phyloP scores from a whole-genome alignment of 2,888 invertebrate species.

The Aleiodes testaceus region DNA sequence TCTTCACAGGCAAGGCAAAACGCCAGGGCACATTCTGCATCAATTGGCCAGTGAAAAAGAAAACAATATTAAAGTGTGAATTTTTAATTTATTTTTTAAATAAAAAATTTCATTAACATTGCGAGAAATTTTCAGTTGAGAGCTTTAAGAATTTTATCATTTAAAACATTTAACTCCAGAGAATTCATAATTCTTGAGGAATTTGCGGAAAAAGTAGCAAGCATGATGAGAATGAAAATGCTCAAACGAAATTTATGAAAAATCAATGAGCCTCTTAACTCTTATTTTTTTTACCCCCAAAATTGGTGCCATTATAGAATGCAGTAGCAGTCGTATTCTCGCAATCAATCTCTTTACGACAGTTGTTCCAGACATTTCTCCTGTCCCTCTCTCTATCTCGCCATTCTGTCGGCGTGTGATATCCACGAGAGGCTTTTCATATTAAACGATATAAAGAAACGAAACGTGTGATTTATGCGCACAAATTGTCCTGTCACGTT shows the following conservation, averaged over 20 bases:
- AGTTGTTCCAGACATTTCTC: constrained; percentile 42
- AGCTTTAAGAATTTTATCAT: too few species aligned
- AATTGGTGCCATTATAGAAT: constrained; percentile 27
- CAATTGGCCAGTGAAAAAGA: not conserved
- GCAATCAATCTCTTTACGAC: constrained; percentile 41
- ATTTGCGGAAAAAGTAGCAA: not conserved
- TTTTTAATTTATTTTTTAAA: constrained; percentile 9
- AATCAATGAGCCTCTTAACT: not conserved
- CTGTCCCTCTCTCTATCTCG: not conserved
- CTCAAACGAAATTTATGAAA: not conserved
- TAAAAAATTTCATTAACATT: too few species aligned
- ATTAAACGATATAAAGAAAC: constrained; percentile 71
- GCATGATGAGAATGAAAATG: not conserved
- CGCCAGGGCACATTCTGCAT: constrained; percentile 1
- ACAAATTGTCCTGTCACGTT: constrained; percentile 69
- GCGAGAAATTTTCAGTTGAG: too few species aligned
- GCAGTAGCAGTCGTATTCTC: constrained; percentile 25
- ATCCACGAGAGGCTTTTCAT: constrained; percentile 58
- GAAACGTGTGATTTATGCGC: constrained; percentile 69
- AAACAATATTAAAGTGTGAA: not conserved
- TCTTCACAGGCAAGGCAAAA: constrained; percentile 3
- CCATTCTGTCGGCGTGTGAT: constrained; percentile 24
- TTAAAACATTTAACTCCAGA: too few species aligned
- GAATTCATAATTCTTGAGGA: too few species aligned
- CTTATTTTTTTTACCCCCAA: not conserved